Conservation (phyloP, 2,113 vertebrate species). For the Chelonoidis abingdonii region DNA sequence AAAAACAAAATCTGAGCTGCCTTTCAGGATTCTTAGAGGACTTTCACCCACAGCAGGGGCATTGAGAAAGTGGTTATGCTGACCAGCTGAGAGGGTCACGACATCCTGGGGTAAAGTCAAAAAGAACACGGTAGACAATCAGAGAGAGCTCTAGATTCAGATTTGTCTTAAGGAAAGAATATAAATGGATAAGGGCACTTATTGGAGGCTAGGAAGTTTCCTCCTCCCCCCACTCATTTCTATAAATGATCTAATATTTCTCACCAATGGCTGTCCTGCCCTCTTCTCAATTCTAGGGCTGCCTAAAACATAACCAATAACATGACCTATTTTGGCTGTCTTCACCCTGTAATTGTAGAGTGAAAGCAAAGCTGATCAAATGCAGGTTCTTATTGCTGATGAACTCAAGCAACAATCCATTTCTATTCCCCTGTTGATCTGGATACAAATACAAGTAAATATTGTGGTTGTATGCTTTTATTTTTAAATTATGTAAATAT, state of each 20-base stretch:
- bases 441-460: neutral
- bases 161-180: neutral
- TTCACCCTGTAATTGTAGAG: neutral
- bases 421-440: neutral
- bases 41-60: neutral
- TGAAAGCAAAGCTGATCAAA: neutral
- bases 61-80: neutral
- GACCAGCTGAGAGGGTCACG: neutral
- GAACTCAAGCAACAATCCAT: neutral
- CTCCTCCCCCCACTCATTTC: neutral
- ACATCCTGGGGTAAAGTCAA: neutral
- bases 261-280: neutral
- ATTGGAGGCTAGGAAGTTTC: neutral
- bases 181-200: neutral
- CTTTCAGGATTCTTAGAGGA: neutral
- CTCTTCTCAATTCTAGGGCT: neutral
- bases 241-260: neutral
- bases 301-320: neutral
- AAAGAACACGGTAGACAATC: neutral
- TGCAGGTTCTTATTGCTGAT: neutral
- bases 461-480: neutral
- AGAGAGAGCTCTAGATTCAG: neutral
- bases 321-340: neutral
- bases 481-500: neutral
- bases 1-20: neutral